phyloP scores from a whole-genome alignment of 2,888 invertebrate genomes.

The Xestoiulus laeticollis region DNA sequence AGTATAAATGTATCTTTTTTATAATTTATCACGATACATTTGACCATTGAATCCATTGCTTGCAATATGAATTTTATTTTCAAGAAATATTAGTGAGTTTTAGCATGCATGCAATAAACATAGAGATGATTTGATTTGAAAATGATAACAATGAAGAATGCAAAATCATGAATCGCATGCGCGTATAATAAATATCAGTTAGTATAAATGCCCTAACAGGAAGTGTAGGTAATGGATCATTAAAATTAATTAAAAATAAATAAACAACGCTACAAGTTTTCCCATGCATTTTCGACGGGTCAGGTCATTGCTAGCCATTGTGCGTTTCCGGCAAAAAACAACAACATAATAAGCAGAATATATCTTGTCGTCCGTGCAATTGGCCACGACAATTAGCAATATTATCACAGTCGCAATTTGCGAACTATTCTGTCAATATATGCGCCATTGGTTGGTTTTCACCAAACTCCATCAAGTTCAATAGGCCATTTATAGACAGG shows the following conservation, averaged over 20 bases:
- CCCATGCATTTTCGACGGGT: not conserved
- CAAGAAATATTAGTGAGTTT: not conserved
- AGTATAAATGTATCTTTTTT: no score
- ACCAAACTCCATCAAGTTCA: not conserved
- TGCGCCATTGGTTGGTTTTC: not conserved
- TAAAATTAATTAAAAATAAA: conserved; percentile 23
- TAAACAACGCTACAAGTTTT: not conserved
- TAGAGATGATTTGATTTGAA: not conserved
- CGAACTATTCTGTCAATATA: not conserved
- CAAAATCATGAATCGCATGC: not conserved
- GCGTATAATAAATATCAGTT: not conserved
- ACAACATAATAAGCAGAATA: not conserved
- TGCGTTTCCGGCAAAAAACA: not conserved
- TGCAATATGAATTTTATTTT: not conserved
- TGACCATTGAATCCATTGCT: no score
- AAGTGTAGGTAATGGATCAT: conserved; percentile 9
- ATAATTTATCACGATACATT: no score
- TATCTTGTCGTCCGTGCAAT: not conserved
- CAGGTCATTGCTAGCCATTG: not conserved
- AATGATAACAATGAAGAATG: not conserved
- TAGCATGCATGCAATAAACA: not conserved
- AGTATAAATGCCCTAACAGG: not conserved
- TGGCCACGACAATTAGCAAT: not conserved
- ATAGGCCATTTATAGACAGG: no score
- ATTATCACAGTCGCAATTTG: not conserved